Evolutionary conservation across 2,888 invertebrate species (phyloP).

Genomic region (Ectemnius lituratus): DNA sequence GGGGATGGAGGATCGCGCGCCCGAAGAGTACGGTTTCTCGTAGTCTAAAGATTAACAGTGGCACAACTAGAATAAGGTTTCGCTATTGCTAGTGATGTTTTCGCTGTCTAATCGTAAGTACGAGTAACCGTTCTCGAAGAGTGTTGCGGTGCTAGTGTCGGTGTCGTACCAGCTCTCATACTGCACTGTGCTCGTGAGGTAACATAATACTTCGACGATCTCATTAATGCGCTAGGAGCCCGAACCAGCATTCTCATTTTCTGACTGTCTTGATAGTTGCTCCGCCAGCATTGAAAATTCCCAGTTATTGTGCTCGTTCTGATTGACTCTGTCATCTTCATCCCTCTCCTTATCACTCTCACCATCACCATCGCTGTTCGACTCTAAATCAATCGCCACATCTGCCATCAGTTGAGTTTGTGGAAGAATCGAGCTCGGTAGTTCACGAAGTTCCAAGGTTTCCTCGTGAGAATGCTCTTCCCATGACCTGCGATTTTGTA

Average conservation of each 20-base stretch:
- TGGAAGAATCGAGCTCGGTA: slow-evolving; percentile 79
- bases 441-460: slow-evolving; percentile 83
- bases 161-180: slow-evolving; percentile 60
- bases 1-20: slow-evolving; percentile 14
- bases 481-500: slow-evolving; percentile 83
- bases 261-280: slow-evolving; percentile 79
- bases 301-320: slow-evolving; percentile 82
- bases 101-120: slow-evolving; percentile 66
- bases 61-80: slow-evolving; percentile 71
- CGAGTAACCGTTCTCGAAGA: slow-evolving; percentile 68
- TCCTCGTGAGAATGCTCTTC: slow-evolving; percentile 86
- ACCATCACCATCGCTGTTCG: slow-evolving; percentile 78
- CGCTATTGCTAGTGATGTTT: slow-evolving; percentile 68
- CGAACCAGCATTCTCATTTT: slow-evolving; percentile 72
- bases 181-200: slow-evolving; percentile 66
- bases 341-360: slow-evolving; percentile 69
- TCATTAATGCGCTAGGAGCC: slow-evolving; percentile 77
- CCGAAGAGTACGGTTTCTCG: slow-evolving; percentile 31
- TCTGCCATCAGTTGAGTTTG: slow-evolving; percentile 76
- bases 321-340: slow-evolving; percentile 39
- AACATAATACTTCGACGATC: slow-evolving; percentile 70
- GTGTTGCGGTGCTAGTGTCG: slow-evolving; percentile 57
- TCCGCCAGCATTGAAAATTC: slow-evolving; percentile 89
- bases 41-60: not conserved
- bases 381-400: slow-evolving; percentile 75